phyloP scores from a whole-genome alignment of 2,113 vertebrate species.

The Mirounga angustirostris region DNA sequence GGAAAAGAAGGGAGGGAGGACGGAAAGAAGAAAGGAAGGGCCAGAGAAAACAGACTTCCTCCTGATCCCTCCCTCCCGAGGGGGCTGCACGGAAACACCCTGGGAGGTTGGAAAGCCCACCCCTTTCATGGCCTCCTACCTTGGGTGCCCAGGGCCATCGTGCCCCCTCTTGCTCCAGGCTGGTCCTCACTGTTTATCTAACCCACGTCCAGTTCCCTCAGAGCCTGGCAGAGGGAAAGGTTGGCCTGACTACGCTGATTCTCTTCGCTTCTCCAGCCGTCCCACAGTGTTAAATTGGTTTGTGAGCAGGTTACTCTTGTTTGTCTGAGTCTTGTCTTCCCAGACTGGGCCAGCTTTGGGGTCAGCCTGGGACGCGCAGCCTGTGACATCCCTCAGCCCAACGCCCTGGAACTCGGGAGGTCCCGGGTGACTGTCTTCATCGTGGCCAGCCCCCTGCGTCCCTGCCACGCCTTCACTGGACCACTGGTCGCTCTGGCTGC shows the following conservation, averaged over 20 bases:
- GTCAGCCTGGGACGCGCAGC: neutral
- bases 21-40: neutral
- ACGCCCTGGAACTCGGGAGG: neutral
- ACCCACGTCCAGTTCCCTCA: accelerated
- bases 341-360: neutral
- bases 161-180: neutral
- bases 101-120: neutral
- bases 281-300: neutral
- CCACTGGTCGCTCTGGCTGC: neutral
- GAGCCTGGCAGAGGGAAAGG: neutral
- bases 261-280: neutral
- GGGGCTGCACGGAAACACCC: neutral
- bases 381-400: neutral
- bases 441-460: neutral
- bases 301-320: neutral
- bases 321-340: neutral
- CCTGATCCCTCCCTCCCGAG: neutral
- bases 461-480: neutral
- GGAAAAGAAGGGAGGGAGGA: neutral
- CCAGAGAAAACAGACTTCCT: neutral
- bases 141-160: neutral
- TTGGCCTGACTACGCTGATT: neutral
- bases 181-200: neutral
- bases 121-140: neutral
- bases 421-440: neutral